Percentiles rank a stretch among this genome's conserved stretches.
Evolutionary conservation across 37 sponge, comb jelly and placozoan genomes (phyloP).

Genomic region (Cliona cf. orientalis): DNA sequence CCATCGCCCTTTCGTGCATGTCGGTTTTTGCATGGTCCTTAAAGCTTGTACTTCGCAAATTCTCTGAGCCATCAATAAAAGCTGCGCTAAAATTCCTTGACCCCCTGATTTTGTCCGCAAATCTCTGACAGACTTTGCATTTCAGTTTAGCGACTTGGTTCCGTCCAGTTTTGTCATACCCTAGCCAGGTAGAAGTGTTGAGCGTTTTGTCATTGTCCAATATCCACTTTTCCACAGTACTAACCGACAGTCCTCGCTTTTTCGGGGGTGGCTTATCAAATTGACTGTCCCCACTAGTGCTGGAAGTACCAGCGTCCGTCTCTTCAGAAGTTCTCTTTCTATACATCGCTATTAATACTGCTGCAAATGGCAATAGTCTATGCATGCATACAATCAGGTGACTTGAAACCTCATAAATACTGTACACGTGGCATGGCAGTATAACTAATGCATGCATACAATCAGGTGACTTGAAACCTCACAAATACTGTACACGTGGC

Average conservation of each 20-base stretch:
- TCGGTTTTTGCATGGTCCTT: slow-evolving; percentile 24
- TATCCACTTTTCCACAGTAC: slow-evolving; percentile 39
- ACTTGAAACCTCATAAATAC: too few relatives aligned
- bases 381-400: too few relatives aligned
- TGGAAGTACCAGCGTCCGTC: too few relatives aligned
- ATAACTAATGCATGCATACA: too few relatives aligned
- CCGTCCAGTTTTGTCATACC: slow-evolving; percentile 19
- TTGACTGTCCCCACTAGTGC: too few relatives aligned
- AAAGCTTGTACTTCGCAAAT: slow-evolving; percentile 24
- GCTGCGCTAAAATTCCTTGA: slow-evolving; percentile 43
- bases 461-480: too few relatives aligned
- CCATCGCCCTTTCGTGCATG: slow-evolving; percentile 39
- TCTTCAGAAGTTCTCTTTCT: too few relatives aligned
- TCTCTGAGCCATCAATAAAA: slow-evolving; percentile 46
- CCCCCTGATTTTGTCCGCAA: slow-evolving; percentile 5
- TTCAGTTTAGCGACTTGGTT: slow-evolving; percentile 16
- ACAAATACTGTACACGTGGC: too few relatives aligned
- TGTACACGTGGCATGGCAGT: too few relatives aligned
- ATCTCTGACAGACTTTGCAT: slow-evolving; percentile 27
- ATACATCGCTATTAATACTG: too few relatives aligned
- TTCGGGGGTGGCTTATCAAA: too few relatives aligned
- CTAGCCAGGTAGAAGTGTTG: slow-evolving; percentile 43
- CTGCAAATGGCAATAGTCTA: too few relatives aligned
- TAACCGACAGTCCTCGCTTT: slow-evolving; percentile 1
- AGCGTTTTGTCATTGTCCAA: slow-evolving; percentile 22